Conservation (phyloP, 2,113 vertebrate genomes). For the Pedionomus torquatus region DNA sequence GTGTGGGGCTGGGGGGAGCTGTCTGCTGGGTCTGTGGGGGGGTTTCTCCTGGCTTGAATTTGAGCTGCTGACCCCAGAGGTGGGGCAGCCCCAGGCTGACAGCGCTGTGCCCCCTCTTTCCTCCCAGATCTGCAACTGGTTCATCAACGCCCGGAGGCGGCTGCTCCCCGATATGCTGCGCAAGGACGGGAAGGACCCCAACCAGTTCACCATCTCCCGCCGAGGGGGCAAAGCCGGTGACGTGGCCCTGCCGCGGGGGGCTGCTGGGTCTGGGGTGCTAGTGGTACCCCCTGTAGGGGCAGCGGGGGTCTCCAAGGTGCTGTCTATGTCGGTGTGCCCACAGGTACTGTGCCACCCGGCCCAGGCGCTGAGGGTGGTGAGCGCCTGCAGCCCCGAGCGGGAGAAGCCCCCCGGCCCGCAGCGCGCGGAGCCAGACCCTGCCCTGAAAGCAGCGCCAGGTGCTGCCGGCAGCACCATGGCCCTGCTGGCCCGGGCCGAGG, state of each 20-base stretch:
- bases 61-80: rapidly evolving
- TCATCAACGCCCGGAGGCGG: conserved; percentile 93
- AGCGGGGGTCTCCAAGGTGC: conserved; percentile 35
- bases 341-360: conserved; percentile 63
- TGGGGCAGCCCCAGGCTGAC: background rate
- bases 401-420: conserved; percentile 38
- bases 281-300: conserved; percentile 66
- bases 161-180: conserved; percentile 93
- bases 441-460: background rate
- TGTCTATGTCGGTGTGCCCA: conserved; percentile 67
- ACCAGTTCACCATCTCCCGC: conserved; percentile 93
- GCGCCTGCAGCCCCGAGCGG: conserved; percentile 21
- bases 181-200: conserved; percentile 94
- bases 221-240: conserved; percentile 79
- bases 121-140: conserved; percentile 96
- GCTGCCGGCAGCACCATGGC: conserved; percentile 70
- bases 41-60: background rate
- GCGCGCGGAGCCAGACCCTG: conserved; percentile 6
- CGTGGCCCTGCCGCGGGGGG: conserved; percentile 51
- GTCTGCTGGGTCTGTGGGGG: background rate
- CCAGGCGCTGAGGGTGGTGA: conserved; percentile 26
- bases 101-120: background rate
- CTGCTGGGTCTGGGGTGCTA: conserved; percentile 48
- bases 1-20: background rate
- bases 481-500: conserved; percentile 72